Percentiles rank a stretch among this genome's conserved stretches.
Conservation (phyloP, 2,888 invertebrate genomes). For the Agriopis marginaria region DNA sequence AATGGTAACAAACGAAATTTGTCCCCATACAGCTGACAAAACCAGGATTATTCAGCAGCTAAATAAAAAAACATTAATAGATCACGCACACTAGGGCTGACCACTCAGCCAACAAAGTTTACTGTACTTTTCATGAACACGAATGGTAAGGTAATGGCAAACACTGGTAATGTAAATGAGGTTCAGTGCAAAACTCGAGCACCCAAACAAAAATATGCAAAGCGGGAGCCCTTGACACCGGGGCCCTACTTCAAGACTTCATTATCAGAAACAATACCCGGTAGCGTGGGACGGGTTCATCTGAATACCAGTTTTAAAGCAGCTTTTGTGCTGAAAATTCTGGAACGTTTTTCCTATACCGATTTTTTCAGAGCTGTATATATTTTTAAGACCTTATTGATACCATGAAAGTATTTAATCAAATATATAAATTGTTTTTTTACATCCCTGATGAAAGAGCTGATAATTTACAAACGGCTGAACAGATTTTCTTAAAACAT, state of each 20-base stretch:
- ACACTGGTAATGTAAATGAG: conserved; percentile 51
- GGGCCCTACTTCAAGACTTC: conserved; percentile 69
- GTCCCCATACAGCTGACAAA: too few relatives aligned
- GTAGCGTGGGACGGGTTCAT: conserved; percentile 45
- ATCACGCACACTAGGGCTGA: not conserved
- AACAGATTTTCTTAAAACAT: too few relatives aligned
- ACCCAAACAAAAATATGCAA: conserved; percentile 74
- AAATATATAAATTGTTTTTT: too few relatives aligned
- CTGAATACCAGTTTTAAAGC: not conserved
- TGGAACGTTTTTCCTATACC: not conserved
- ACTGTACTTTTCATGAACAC: conserved; percentile 41
- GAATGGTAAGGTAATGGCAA: conserved; percentile 53
- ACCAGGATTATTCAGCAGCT: too few relatives aligned
- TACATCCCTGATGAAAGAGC: too few relatives aligned
- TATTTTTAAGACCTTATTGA: too few relatives aligned
- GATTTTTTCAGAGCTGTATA: not conserved
- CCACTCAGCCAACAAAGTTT: conserved; percentile 2
- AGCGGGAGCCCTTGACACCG: conserved; percentile 70
- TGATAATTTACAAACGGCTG: too few relatives aligned
- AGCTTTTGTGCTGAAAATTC: not conserved
- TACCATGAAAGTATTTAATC: too few relatives aligned
- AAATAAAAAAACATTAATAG: not conserved
- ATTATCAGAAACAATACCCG: conserved; percentile 69
- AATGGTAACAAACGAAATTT: too few relatives aligned
- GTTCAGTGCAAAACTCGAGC: conserved; percentile 49